These are phyloP conservation scores for Oligia strigilis DNA, from an alignment of 2,888 invertebrate genomes.

Conservation along the genomic window DNA sequence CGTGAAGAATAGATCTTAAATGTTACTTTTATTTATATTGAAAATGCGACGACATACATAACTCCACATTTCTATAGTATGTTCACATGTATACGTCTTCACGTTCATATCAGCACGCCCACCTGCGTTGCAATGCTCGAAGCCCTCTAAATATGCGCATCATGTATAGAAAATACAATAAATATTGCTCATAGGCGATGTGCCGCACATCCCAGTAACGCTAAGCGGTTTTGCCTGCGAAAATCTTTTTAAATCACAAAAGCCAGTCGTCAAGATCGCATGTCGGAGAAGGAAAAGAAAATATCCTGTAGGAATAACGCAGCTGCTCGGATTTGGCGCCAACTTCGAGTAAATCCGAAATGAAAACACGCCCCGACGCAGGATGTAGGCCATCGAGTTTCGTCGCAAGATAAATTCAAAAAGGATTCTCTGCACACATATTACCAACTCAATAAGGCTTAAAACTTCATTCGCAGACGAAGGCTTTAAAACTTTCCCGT, in stretches of 20 bases:
- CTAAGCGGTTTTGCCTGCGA: slow-evolving; percentile 86
- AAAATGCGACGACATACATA: slow-evolving; percentile 7
- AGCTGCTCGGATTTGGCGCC: slow-evolving; percentile 87
- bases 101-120: slow-evolving; percentile 22
- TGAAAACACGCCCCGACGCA: slow-evolving; percentile 84
- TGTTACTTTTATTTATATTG: background rate
- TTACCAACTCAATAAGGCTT: slow-evolving; percentile 88
- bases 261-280: slow-evolving; percentile 88
- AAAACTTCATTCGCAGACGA: slow-evolving; percentile 84
- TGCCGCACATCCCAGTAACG: slow-evolving; percentile 73
- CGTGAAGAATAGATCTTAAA: background rate
- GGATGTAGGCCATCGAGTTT: slow-evolving; percentile 85
- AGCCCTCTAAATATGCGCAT: slow-evolving; percentile 47
- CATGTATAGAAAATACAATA: slow-evolving; percentile 60
- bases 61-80: slow-evolving; percentile 12
- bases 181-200: slow-evolving; percentile 75
- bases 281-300: slow-evolving; percentile 88
- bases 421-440: slow-evolving; percentile 83
- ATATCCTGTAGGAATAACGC: slow-evolving; percentile 85
- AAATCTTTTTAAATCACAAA: slow-evolving; percentile 90
- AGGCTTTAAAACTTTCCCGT: slow-evolving; percentile 82
- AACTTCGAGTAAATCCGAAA: slow-evolving; percentile 89
- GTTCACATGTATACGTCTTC: slow-evolving; percentile 32
- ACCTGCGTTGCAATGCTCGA: slow-evolving; percentile 37
- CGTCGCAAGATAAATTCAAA: slow-evolving; percentile 85